Base-by-base conservation (phyloP, 2,888 invertebrate species). In the Yponomeuta malinellus region DNA sequence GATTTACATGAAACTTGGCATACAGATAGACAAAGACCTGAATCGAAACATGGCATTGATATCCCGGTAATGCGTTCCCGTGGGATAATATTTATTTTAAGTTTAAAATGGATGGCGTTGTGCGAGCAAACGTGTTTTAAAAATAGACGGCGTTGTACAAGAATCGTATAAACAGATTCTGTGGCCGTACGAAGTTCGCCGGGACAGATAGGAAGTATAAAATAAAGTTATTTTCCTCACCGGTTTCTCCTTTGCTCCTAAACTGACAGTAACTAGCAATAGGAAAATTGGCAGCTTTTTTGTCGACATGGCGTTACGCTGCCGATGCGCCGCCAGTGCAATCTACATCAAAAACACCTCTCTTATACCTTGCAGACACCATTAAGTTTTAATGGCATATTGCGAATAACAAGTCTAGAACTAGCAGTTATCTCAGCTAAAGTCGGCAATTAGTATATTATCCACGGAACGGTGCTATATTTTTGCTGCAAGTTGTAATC, bases 241-340 rank as follows among this genome's bases (percentile, higher is more conserved):
- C 77, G 89, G 86, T 73, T 83, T 89, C 63, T 86, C 80, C 74
- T 90, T 89, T 31, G 77, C 86, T 6, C 83, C 83, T 72, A 77
- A 76, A 43, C 78, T 80, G 71, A 78, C 73, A 52, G 79, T 77
- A n/a, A 85, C 71, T 63, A 88, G 76, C 59, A 81, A 72, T 63
- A 85, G 74, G n/a, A 86, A 74, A 69, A 85, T 74, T 33, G 80
- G 79, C 78, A 90, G 78, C 77, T 81, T 77, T 74, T 78, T 79
- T 72, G 79, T 78, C 73, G 77, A 79, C 91, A 91, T 91, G 82
- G 81, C 86, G 81, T 76, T 75, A 71, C 76, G 78, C 79, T 76
- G 77, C 79, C 76, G 72, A 72, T 75, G 75, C 76, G 76, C 77
- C 76, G 76, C 77, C 77, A 76, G 72, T 78, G 74, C 29, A 31